Base-by-base conservation (phyloP, 2,113 vertebrate genomes). In the Aramus guarauna region DNA sequence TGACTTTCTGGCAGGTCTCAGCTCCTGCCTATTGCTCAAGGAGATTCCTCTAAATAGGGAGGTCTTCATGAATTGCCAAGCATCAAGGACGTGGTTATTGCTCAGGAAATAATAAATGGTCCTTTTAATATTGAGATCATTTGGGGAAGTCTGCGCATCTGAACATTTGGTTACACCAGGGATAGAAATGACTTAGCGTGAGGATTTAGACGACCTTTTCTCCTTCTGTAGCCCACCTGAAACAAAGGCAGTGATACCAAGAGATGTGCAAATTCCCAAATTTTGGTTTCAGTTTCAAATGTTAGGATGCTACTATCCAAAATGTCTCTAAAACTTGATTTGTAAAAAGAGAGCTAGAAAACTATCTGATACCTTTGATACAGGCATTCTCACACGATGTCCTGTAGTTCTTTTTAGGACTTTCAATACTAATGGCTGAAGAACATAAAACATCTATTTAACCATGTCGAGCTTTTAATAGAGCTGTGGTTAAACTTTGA, bases 31-130 rank as follows among this genome's bases (percentile, higher is more conserved):
- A 5, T 50, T 73, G 43, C 19, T 73, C 39, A 64, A 37, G 75
- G 48, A 78, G 34, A 45, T 12, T 59, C 27, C 18, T 68, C 20
- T 43, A 60, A 37, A 69, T 4, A 45, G n/a, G 36, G 34, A 62
- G 66, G 24, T 80, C 80, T 85, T 88, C 4, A 11, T 43, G 82
- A 85, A 69, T 63, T n/a, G 29, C 43, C 20, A 56, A 32, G 56
- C 32, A 52, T 63, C 55, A 71, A 88, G 48, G 69, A 24, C 36
- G 19, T 4, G 7, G 64, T 79, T 63, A 85, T 55, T 77, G 18
- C n/a, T 94, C 63, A 93, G 73, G 77, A 80, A 94, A 95, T 85
- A 85, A 66, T 37, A 82, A 90, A 91, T 66, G 7, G n/a, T 85
- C 67, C 15, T 79, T 86, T 63, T 55, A 75, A 75, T 85, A 76